These are phyloP conservation scores for Drosophila lini DNA, from an alignment of 1,140 invertebrate genomes.

Conservation along the genomic window DNA sequence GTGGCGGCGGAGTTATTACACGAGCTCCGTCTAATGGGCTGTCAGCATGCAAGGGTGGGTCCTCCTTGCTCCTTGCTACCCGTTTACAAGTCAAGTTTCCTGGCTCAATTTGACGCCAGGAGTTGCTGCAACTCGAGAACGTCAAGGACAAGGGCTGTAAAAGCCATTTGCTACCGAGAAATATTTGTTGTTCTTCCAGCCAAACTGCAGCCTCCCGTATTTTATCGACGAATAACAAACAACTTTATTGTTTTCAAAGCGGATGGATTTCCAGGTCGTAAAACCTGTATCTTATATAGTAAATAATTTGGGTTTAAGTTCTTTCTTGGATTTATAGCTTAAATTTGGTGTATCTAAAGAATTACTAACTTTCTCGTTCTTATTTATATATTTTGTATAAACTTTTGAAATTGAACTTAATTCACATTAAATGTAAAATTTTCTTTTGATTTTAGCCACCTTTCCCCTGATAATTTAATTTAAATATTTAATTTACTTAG, in stretches of 20 bases:
- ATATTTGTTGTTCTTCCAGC: background rate
- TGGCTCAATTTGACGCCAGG: conserved; percentile 34
- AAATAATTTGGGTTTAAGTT: background rate
- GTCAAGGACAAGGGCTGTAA: conserved; percentile 44
- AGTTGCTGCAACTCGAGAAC: conserved; percentile 34
- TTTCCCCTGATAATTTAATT: background rate
- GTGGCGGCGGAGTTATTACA: conserved; percentile 45
- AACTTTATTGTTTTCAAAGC: background rate
- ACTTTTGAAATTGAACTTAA: no score
- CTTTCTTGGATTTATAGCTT: background rate
- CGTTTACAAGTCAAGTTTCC: conserved; percentile 11
- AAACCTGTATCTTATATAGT: background rate
- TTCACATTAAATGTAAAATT: background rate
- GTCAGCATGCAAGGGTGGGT: conserved; percentile 64
- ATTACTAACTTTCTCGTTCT: background rate
- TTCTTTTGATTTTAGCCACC: background rate
- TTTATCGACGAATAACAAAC: conserved; percentile 4
- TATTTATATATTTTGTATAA: background rate
- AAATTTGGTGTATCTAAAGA: background rate
- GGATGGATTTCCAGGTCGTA: background rate
- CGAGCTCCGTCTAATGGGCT: conserved; percentile 60
- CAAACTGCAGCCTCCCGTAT: conserved; percentile 27
- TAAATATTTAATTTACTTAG: background rate
- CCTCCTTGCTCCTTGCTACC: background rate
- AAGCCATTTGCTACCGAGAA: conserved; percentile 19